Conservation (phyloP, 53 echinoderm and acorn worm genomes). For the Zoroaster sp. region DNA sequence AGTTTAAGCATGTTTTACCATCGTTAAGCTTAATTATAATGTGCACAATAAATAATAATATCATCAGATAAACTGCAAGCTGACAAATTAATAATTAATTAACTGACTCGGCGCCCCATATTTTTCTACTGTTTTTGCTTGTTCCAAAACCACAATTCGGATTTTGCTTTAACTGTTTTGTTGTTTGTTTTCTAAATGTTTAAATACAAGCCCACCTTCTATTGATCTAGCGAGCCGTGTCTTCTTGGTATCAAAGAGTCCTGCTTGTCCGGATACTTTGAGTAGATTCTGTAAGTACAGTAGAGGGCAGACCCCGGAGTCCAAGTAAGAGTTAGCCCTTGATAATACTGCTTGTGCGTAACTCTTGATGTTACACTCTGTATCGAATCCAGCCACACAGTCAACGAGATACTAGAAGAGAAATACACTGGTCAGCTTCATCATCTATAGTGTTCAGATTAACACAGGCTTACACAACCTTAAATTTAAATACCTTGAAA, state of each 20-base stretch:
- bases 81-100: too few relatives aligned
- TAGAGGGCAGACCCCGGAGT: not conserved
- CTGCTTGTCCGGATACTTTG: not conserved
- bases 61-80: not conserved
- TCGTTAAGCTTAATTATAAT: too few relatives aligned
- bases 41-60: too few relatives aligned
- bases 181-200: too few relatives aligned
- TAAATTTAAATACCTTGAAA: too few relatives aligned
- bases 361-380: conserved; percentile 2
- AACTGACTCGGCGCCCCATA: too few relatives aligned
- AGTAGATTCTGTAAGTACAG: not conserved
- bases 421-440: not conserved
- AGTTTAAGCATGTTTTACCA: too few relatives aligned
- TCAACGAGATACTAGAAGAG: conserved; percentile 6
- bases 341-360: not conserved
- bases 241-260: not conserved
- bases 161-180: too few relatives aligned
- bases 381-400: conserved; percentile 22
- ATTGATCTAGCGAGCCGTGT: conserved; percentile 13
- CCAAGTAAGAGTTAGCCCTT: not conserved
- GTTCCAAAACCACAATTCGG: not conserved
- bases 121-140: too few relatives aligned
- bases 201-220: not conserved
- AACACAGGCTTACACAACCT: too few relatives aligned
- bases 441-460: too few relatives aligned